Evolutionary conservation across 2,888 invertebrate genomes (phyloP), one percentile per base, ranked within the genome.

Genomic region (Erebia palarica): DNA sequence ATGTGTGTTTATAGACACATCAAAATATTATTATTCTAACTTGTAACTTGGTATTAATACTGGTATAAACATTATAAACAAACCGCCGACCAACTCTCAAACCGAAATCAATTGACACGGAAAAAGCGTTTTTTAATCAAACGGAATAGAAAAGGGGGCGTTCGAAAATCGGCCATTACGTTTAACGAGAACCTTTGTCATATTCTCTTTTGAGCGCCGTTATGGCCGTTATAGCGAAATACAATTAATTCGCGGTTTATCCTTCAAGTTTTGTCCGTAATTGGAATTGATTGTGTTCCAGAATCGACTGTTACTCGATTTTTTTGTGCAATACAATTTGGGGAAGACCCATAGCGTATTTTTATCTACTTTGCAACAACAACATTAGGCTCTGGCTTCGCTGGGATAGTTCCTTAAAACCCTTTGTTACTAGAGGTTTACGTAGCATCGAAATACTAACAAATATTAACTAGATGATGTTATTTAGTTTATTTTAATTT

Each of bases 151-250:
- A 90, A 87, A 36, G 36, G 85, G 83, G 78, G 82, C 81, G 82
- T 81, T 85, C 83, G 84, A 84, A 85, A 86, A 85, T 86, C 87
- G 86, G 78, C 88, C 88, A 88, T 91, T 91, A 87, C 82, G 80
- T 85, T 86, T 90, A 91, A 90, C 86, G 91, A 90, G 78, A 80
- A 87, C 86, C 89, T 89, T 90, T 90, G 89, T 91, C 90, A 91
- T 91, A 89, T 90, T 90, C 86, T 86, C 89, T 89, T 90, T 90
- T 85, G 84, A 86, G 79, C 82, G 76, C 76, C 80, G 73, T 72
- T 73, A 36, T 36, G 44, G 47, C 11, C 47, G 47, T 3, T 10
- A 13, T 75, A 70, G 66, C 73, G 76, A 75, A 75, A 77, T 76
- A 77, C 76, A 77, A 78, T 78, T 79, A 80, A 79, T 77, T 70